These are phyloP conservation scores for Lutjanus erythropterus DNA, from an alignment of 2,113 vertebrate genomes.

Conservation along the genomic window DNA sequence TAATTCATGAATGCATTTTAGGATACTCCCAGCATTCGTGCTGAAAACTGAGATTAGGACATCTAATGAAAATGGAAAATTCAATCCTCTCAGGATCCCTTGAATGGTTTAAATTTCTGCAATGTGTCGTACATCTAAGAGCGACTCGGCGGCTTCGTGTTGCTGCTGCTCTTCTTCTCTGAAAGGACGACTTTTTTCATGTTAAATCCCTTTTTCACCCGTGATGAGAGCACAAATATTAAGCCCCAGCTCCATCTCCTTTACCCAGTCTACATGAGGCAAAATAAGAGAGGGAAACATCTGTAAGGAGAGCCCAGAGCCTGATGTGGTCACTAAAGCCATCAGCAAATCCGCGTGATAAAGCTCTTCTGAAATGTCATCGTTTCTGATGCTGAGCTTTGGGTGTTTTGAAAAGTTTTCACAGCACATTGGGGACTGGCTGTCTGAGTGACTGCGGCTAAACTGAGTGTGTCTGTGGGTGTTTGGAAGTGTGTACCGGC, in stretches of 20 bases:
- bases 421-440: slow-evolving; percentile 47
- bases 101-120: slow-evolving; percentile 10
- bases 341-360: slow-evolving; percentile 22
- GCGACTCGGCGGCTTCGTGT: background rate
- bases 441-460: slow-evolving; percentile 66
- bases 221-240: slow-evolving; percentile 10
- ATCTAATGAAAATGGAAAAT: slow-evolving; percentile 33
- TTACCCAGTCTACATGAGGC: slow-evolving; percentile 12
- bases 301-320: slow-evolving; percentile 12
- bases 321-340: slow-evolving; percentile 45
- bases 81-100: slow-evolving; percentile 23
- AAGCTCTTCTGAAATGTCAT: slow-evolving; percentile 45
- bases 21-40: slow-evolving; percentile 13
- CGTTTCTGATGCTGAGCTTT: slow-evolving; percentile 28
- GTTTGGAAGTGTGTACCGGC: slow-evolving; percentile 64
- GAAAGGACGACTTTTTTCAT: slow-evolving; percentile 28
- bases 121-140: background rate
- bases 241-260: slow-evolving; percentile 11
- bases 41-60: slow-evolving; percentile 26
- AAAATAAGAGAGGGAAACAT: slow-evolving; percentile 39
- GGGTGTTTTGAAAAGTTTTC: slow-evolving; percentile 58
- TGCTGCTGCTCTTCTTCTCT: background rate
- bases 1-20: slow-evolving; percentile 24
- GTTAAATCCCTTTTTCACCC: slow-evolving; percentile 24
- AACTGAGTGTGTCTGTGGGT: slow-evolving; percentile 63